Percentiles rank a stretch among this genome's conserved stretches.
These are phyloP conservation scores for Drosophila pallidifrons DNA, from an alignment of 1,140 invertebrate species.

Conservation along the genomic window DNA sequence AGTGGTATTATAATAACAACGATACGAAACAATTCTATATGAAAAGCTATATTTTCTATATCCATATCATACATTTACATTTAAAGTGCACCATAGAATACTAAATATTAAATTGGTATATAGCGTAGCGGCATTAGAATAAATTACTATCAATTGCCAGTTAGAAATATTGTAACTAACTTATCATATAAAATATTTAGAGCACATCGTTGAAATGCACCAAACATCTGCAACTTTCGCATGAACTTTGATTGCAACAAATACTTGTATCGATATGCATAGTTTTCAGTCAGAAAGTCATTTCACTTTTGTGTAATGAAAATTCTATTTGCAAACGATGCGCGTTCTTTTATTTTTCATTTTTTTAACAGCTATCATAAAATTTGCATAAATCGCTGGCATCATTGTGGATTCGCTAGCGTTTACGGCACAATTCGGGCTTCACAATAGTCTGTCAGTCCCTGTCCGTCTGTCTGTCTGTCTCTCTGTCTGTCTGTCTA, in stretches of 20 bases:
- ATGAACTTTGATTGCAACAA: slow-evolving; percentile 2
- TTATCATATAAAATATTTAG: background rate
- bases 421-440: slow-evolving; percentile 4
- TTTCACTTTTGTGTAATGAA: slow-evolving; percentile 5
- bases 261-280: background rate
- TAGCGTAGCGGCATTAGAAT: too few relatives aligned
- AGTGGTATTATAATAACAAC: too few relatives aligned
- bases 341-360: background rate
- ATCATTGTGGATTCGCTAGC: background rate
- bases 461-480: background rate
- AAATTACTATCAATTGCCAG: too few relatives aligned
- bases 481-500: background rate
- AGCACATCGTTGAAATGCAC: background rate
- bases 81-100: too few relatives aligned
- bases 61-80: too few relatives aligned
- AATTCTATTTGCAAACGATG: background rate
- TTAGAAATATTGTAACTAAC: too few relatives aligned
- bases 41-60: too few relatives aligned
- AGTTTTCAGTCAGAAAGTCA: background rate
- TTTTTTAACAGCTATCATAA: slow-evolving; percentile 21
- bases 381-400: slow-evolving; percentile 22
- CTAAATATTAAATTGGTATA: too few relatives aligned
- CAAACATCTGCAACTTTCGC: background rate
- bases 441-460: slow-evolving; percentile 5
- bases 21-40: too few relatives aligned